A percentile compares a stretch with the other conserved stretches of the same genome.
These are phyloP conservation scores for Coracias cyanogaster DNA, from an alignment of 2,797 vertebrate genomes.

Conservation along the genomic window DNA sequence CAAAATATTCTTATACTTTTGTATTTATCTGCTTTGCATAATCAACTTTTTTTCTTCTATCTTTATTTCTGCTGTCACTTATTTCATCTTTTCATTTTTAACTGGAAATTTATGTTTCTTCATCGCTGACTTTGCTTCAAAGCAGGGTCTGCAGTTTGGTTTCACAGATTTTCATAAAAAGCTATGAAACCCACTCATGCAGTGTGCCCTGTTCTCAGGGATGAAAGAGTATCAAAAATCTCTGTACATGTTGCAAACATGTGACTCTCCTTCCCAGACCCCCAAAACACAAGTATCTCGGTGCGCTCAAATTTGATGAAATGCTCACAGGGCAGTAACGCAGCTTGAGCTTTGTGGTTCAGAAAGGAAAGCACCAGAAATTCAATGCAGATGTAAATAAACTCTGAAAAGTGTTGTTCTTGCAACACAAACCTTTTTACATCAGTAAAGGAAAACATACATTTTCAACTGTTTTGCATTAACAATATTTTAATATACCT, in stretches of 20 bases:
- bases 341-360: background rate
- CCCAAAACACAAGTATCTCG: background rate
- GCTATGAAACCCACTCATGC: background rate
- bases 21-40: slow-evolving; percentile 58
- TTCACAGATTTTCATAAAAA: background rate
- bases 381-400: slow-evolving; percentile 16
- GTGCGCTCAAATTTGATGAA: background rate
- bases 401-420: background rate
- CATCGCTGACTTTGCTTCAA: slow-evolving; percentile 14
- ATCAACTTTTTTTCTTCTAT: background rate
- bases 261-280: background rate
- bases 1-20: slow-evolving; percentile 33
- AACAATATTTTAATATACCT: background rate
- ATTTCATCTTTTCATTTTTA: slow-evolving; percentile 38
- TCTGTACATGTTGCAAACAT: background rate
- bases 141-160: background rate
- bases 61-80: slow-evolving; percentile 46
- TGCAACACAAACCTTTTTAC: background rate
- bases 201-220: background rate
- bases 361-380: background rate
- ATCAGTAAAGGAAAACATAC: background rate
- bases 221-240: background rate
- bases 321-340: background rate
- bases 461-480: background rate
- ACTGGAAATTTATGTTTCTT: background rate